Conservation (phyloP, 2,113 vertebrate genomes). For the Psilopogon haemacephalus region DNA sequence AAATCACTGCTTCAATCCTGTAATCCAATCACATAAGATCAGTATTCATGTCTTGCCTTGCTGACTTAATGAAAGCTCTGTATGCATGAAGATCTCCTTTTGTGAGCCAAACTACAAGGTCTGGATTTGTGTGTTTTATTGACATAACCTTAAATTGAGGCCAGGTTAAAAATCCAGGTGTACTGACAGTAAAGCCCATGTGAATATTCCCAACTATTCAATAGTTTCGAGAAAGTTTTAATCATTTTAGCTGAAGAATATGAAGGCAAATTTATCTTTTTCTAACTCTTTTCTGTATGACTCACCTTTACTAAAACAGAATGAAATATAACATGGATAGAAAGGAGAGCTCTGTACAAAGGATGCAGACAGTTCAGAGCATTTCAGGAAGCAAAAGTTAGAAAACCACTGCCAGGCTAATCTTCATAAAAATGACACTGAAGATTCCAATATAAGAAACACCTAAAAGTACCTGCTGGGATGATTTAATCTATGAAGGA, state of each 20-base stretch:
- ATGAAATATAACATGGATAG: background rate
- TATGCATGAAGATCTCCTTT: background rate
- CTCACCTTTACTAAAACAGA: background rate
- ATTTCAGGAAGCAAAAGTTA: background rate
- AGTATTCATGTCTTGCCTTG: background rate
- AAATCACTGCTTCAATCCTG: slow-evolving; percentile 19
- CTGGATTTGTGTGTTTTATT: background rate
- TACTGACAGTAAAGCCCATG: background rate
- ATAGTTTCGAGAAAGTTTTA: background rate
- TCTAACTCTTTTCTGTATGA: background rate
- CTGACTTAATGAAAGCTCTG: background rate
- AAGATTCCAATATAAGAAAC: background rate
- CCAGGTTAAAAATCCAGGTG: background rate
- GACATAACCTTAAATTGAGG: background rate
- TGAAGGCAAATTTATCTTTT: background rate
- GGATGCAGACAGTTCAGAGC: background rate
- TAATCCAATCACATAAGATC: slow-evolving; percentile 26
- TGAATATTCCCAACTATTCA: background rate
- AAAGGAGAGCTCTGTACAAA: background rate
- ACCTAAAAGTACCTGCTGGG: background rate
- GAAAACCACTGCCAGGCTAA: background rate
- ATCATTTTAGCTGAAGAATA: background rate
- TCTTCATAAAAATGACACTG: background rate
- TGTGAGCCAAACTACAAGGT: background rate
- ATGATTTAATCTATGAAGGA: background rate